phyloP scores from a whole-genome alignment of 2,888 invertebrate species.

The Hoplodrina blanda region DNA sequence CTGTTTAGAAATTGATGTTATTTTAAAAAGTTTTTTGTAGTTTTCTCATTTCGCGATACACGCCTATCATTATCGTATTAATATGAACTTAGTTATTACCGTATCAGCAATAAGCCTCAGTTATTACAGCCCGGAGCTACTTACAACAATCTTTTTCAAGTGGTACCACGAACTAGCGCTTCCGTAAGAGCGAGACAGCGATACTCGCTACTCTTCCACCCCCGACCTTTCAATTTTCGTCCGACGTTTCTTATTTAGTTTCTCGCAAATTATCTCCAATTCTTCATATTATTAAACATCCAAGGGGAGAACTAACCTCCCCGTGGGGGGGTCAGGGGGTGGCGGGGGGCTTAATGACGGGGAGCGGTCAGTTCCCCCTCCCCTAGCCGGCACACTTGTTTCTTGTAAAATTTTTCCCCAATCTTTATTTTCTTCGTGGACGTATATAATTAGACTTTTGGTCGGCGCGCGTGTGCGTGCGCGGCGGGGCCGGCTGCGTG shows the following conservation, averaged over 20 bases:
- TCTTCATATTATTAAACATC: slow-evolving; percentile 91
- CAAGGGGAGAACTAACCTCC: slow-evolving; percentile 86
- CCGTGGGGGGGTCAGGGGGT: slow-evolving; percentile 72
- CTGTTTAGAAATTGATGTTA: no score
- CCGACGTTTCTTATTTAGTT: slow-evolving; percentile 90
- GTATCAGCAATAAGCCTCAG: slow-evolving; percentile 2
- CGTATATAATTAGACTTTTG: slow-evolving; percentile 89
- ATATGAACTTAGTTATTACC: not conserved
- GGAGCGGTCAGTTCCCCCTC: slow-evolving; percentile 88
- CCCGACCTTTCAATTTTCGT: slow-evolving; percentile 89
- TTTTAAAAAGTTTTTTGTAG: no score
- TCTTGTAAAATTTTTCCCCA: slow-evolving; percentile 91
- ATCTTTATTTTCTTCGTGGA: slow-evolving; percentile 90
- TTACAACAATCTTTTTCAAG: slow-evolving; percentile 45
- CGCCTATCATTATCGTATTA: not conserved
- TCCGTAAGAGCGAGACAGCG: slow-evolving; percentile 68
- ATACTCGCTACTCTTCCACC: slow-evolving; percentile 37
- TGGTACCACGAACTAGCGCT: slow-evolving; percentile 52
- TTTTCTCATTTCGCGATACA: no score
- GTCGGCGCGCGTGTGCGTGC: slow-evolving; percentile 67
- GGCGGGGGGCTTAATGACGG: slow-evolving; percentile 86
- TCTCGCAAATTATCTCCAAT: slow-evolving; percentile 91
- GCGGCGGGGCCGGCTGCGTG: slow-evolving; percentile 61
- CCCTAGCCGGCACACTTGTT: slow-evolving; percentile 87
- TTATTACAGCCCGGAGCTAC: slow-evolving; percentile 29